phyloP scores from a whole-genome alignment of 2,113 vertebrate genomes.

The Cathartes aura region DNA sequence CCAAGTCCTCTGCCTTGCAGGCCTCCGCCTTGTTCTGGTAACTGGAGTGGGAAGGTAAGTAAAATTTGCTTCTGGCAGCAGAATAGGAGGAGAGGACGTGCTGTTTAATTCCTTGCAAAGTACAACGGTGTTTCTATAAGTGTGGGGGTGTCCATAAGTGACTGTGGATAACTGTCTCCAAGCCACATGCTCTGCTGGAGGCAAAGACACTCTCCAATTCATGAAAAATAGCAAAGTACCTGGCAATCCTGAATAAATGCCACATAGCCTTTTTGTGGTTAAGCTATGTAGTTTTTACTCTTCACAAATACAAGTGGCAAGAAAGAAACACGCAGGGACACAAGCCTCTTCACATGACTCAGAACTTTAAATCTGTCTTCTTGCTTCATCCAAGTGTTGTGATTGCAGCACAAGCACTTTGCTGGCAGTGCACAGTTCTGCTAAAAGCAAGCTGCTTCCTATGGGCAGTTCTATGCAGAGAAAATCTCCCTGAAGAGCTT shows the following conservation, averaged over 20 bases:
- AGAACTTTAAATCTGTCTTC: not conserved
- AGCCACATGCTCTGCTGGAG: not conserved
- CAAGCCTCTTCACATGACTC: not conserved
- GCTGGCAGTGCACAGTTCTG: not conserved
- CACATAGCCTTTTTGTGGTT: not conserved
- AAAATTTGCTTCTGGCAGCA: not conserved
- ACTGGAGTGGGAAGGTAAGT: not conserved
- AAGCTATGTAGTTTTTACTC: not conserved
- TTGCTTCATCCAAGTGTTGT: not conserved
- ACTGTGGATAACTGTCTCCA: not conserved
- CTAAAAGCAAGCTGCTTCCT: not conserved
- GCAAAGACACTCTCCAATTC: not conserved
- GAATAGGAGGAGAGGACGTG: accelerated
- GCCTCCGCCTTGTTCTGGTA: not conserved
- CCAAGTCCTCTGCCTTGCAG: not conserved
- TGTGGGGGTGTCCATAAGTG: not conserved
- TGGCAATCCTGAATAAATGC: not conserved
- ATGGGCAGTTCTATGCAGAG: not conserved
- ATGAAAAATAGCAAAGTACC: not conserved
- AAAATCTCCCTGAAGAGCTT: not conserved
- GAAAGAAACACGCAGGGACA: not conserved
- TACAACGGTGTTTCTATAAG: accelerated
- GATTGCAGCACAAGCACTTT: not conserved
- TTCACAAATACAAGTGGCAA: not conserved
- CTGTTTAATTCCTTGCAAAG: not conserved